Conservation (phyloP, 2,888 invertebrate genomes). For the Hydriomena furcata region DNA sequence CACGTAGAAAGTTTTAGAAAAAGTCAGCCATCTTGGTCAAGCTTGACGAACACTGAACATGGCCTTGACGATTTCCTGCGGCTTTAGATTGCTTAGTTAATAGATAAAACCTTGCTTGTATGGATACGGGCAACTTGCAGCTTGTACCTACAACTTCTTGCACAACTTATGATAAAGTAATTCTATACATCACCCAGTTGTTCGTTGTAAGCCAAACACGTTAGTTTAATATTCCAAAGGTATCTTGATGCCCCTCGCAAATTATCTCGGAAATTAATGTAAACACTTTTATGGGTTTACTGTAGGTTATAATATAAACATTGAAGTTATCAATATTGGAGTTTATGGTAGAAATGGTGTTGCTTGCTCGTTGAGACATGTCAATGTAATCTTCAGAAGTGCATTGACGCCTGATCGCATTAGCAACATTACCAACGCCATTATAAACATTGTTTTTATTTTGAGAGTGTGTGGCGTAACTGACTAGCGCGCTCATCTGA, state of each 20-base stretch:
- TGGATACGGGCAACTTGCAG: background rate
- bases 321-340: no score
- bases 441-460: slow-evolving; percentile 70
- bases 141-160: background rate
- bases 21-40: slow-evolving; percentile 48
- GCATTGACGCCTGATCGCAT: slow-evolving; percentile 49
- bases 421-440: slow-evolving; percentile 47
- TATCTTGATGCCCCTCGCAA: background rate
- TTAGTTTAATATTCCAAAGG: slow-evolving; percentile 1
- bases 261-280: background rate
- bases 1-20: slow-evolving; percentile 46
- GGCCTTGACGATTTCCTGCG: slow-evolving; percentile 49
- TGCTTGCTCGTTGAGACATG: background rate
- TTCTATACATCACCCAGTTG: background rate
- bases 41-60: slow-evolving; percentile 39
- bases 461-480: slow-evolving; percentile 70
- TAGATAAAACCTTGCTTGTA: slow-evolving; percentile 5
- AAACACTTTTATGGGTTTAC: no score
- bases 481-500: slow-evolving; percentile 59
- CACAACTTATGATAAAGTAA: background rate
- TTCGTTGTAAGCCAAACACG: slow-evolving; percentile 1
- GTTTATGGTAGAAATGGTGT: no score
- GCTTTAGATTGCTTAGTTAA: slow-evolving; percentile 2
- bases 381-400: slow-evolving; percentile 14
- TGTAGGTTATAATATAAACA: no score